Base-by-base conservation (phyloP, 1,140 invertebrate species). In the Pogonomyrmex barbatus region DNA sequence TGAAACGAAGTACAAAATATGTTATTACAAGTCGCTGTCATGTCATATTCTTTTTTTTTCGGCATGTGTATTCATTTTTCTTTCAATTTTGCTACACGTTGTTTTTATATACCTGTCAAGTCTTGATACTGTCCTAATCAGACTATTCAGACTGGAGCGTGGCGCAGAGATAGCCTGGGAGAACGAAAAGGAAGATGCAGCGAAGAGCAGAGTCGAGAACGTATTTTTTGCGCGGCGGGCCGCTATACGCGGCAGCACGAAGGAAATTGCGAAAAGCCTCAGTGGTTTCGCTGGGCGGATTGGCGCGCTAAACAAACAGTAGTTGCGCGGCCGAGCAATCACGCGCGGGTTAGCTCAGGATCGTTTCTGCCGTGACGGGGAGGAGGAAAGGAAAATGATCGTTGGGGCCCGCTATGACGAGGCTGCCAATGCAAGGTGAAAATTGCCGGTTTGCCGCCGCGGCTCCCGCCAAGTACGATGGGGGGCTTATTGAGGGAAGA, bases 291-390 rank as follows among this genome's bases (percentile, higher is more conserved):
- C 68, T 86, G 79, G 79, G 70, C 81, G 88, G 70, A 89, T 79
- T 82, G 89, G 86, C 47, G 89, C 58, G 85, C 88, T 92, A 92
- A 92, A 91, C 92, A 92, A 92, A 92, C 92, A 92, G 92, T 92
- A 92, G 92, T 92, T 92, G 89, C 60, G 52, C 47, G 60, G 78
- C n/a, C 70, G 78, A 58, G 88, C 85, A 87, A 90, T 89, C 88
- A 88, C 71, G 86, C 47, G 47, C 68, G 67, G 24, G 62, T 84
- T 63, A 82, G 24, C 60, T 24, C 56, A n/a, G 65, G 70, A 85
- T 88, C 58, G 86, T 87, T 75, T 62, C 33, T n/a, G n/a, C 79
- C 63, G 79, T 30, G 56, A 82, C 12, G 36, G 65, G 2, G 71
- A 39, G 58, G 33, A 36, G 47, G 60, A 56, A 58, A 56, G 78